Evolutionary conservation across 23 tunicate genomes (phyloP), one percentile per base, ranked within the genome.

Genomic region (Halocynthia aurantium): DNA sequence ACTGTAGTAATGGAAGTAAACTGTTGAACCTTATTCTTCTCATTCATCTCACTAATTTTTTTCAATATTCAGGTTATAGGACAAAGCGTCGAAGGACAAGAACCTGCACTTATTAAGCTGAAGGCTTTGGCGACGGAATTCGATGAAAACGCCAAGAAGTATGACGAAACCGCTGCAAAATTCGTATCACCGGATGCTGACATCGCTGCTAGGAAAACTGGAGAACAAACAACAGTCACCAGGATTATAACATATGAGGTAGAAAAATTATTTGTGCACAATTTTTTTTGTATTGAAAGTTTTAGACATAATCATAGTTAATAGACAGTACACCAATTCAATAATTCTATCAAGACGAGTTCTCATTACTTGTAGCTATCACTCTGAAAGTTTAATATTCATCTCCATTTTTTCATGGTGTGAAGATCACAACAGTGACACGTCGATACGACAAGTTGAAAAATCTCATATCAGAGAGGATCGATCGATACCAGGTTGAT

Each of bases 391-490:
- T 58, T 58, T 58, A 2, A 58, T 58, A 58, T 58, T 15, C 64
- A 13, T 13, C 17, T 58, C 17, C 17, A 58, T 58, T 58, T 13
- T 13, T 58, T 13, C 4, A 58, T 58, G 64, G 17, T 18, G 13
- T 69, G 6, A 50, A 86, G 93, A 81, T 86, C 22, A 81, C 84
- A 7, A 80, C 82, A 13, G 69, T 93, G 69, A 93, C 98, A 6
- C 80, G 85, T n/a, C 53, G 80, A n/a, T 93, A 88, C 71, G 98
- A 93, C 77, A 79, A 78, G 40, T 70, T 93, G 70, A 86, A 86
- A 77, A 86, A 86, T 53, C 61, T 93, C 56, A 66, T 93, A 12
- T 82, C 93, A 15, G 98, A 93, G 63, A 77, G 80, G 69, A 75
- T 93, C 53, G 98, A 93, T 44, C 76, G 73, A 8, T 83, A 81